These are phyloP conservation scores for Lytechinus pictus DNA, from an alignment of 35 echinoderm and acorn worm species.

Conservation along the genomic window DNA sequence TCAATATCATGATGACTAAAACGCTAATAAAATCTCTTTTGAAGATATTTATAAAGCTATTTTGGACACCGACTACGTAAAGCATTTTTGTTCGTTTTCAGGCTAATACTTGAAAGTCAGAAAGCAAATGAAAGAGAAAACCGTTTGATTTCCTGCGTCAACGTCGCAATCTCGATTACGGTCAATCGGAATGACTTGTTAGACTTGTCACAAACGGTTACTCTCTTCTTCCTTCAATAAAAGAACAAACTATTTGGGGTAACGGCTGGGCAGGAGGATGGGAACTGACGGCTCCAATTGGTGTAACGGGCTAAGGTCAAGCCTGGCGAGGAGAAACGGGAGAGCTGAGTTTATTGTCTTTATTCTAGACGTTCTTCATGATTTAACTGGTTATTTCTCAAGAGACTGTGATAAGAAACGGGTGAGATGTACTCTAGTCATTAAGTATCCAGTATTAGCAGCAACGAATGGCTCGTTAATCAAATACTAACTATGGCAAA, in stretches of 20 bases:
- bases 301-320: constrained; percentile 9
- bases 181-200: constrained; percentile 18
- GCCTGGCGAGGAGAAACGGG: background rate
- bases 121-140: background rate
- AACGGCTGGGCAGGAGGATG: constrained; percentile 6
- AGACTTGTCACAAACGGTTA: background rate
- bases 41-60: no score
- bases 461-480: background rate
- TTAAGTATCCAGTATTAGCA: background rate
- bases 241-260: background rate
- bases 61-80: background rate
- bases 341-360: background rate
- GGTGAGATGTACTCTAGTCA: background rate
- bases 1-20: no score
- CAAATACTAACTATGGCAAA: background rate
- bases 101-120: background rate
- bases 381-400: background rate
- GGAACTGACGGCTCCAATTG: background rate
- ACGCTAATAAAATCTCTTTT: no score
- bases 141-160: background rate
- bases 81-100: background rate
- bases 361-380: background rate
- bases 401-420: background rate
- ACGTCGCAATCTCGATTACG: background rate
- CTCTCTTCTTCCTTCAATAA: constrained; percentile 3